A percentile compares a stretch with the other conserved stretches of the same genome.
phyloP scores from a whole-genome alignment of 2,113 vertebrate species.

The Hypanus sabinus region DNA sequence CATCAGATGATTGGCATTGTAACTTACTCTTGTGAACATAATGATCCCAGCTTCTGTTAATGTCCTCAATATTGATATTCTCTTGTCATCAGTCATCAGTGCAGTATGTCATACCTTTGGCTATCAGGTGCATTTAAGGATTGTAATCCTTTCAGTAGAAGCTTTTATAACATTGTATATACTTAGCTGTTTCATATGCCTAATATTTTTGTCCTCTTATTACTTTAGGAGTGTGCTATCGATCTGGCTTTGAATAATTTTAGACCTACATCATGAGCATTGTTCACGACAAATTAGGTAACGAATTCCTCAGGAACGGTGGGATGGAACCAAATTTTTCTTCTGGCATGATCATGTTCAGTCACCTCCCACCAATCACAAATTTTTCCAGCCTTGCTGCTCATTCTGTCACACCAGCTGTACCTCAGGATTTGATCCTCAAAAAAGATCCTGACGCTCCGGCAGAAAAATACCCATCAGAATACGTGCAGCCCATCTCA shows the following conservation, averaged over 20 bases:
- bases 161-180: background rate
- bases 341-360: constrained; percentile 90
- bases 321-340: constrained; percentile 87
- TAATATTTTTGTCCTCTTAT: background rate
- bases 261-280: constrained; percentile 22
- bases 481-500: constrained; percentile 77
- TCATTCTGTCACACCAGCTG: constrained; percentile 55
- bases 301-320: constrained; percentile 79
- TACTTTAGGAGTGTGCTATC: constrained; percentile 28
- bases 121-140: background rate
- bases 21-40: background rate
- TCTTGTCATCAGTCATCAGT: background rate
- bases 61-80: background rate
- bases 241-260: constrained; percentile 27
- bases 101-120: background rate
- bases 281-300: constrained; percentile 72
- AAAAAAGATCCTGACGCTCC: constrained; percentile 84
- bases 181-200: background rate
- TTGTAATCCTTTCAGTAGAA: background rate
- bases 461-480: constrained; percentile 65
- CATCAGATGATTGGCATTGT: background rate
- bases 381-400: constrained; percentile 87
- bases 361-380: constrained; percentile 90
- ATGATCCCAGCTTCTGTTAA: background rate
- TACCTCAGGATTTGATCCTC: constrained; percentile 80